Percentiles rank a stretch among this genome's conserved stretches.
These are phyloP conservation scores for Sebastiscus tertius DNA, from an alignment of 2,797 vertebrate species.

Conservation along the genomic window DNA sequence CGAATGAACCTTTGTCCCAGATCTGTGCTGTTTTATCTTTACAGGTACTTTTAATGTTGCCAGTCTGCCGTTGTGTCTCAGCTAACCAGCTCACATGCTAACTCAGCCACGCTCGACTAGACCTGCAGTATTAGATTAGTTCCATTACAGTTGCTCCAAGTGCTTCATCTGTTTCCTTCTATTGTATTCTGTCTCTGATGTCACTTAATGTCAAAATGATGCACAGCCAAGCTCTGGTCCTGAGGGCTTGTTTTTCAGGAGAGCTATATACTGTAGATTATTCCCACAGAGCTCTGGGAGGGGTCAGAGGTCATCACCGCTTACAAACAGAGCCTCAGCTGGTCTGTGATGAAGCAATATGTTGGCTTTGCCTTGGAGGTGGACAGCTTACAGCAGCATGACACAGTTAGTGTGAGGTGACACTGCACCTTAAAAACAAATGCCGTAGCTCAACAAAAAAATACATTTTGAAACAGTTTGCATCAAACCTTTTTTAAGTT, in stretches of 20 bases:
- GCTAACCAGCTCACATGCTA: not conserved
- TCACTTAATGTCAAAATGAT: not conserved
- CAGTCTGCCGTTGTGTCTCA: not conserved
- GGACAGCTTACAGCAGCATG: not conserved
- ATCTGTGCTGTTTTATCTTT: not conserved
- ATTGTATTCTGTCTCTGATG: not conserved
- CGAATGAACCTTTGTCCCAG: not conserved
- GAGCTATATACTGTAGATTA: not conserved
- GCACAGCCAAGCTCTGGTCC: not conserved
- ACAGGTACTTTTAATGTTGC: not conserved
- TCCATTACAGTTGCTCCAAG: not conserved
- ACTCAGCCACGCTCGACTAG: not conserved
- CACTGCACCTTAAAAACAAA: not conserved
- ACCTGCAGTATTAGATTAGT: not conserved
- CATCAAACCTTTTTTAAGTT: too few species aligned
- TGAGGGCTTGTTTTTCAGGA: not conserved
- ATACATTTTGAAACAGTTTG: too few species aligned
- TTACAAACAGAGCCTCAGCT: slow-evolving; percentile 4
- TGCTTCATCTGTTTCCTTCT: not conserved
- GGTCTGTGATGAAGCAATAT: slow-evolving; percentile 20
- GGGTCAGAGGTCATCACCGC: slow-evolving; percentile 13
- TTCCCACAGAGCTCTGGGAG: not conserved
- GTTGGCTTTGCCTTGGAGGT: not conserved
- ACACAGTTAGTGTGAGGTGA: not conserved
- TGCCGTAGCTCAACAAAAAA: too few species aligned